Percentiles rank a stretch among this genome's conserved stretches.
Conservation (phyloP, 2,113 vertebrate genomes). For the Scatophagus argus region DNA sequence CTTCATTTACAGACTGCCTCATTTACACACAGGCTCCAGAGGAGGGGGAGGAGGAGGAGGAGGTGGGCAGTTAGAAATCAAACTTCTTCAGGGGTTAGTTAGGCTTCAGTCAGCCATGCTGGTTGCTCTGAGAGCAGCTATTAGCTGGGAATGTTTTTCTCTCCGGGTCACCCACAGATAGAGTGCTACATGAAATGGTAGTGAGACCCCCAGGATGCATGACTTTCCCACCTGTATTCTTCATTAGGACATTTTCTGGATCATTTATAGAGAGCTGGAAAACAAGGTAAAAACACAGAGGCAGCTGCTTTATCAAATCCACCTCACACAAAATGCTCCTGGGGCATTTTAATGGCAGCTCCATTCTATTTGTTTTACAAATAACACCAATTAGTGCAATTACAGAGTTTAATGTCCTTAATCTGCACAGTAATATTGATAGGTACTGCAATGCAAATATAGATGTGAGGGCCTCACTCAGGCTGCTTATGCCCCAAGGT, state of each 20-base stretch:
- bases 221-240: constrained; percentile 69
- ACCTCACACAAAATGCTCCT: constrained; percentile 61
- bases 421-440: constrained; percentile 39
- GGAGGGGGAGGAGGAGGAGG: background rate
- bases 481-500: background rate
- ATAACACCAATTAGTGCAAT: constrained; percentile 72
- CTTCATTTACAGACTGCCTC: constrained; percentile 56
- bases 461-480: constrained; percentile 5
- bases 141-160: constrained; percentile 72
- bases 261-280: constrained; percentile 70
- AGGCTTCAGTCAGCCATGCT: constrained; percentile 61
- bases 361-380: constrained; percentile 75
- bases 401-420: constrained; percentile 66
- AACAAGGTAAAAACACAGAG: constrained; percentile 49
- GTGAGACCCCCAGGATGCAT: constrained; percentile 41
- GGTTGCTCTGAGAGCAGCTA: constrained; percentile 46
- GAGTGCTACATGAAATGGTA: constrained; percentile 44
- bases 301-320: constrained; percentile 65
- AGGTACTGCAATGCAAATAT: constrained; percentile 37
- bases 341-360: constrained; percentile 50
- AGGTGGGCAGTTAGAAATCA: constrained; percentile 16
- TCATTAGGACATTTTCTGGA: constrained; percentile 72
- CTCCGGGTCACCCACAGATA: constrained; percentile 60
- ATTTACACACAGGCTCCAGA: constrained; percentile 27
- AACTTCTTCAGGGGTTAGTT: constrained; percentile 54